phyloP scores from a whole-genome alignment of 2,113 vertebrate genomes.

The Paracanthobrama guichenoti region DNA sequence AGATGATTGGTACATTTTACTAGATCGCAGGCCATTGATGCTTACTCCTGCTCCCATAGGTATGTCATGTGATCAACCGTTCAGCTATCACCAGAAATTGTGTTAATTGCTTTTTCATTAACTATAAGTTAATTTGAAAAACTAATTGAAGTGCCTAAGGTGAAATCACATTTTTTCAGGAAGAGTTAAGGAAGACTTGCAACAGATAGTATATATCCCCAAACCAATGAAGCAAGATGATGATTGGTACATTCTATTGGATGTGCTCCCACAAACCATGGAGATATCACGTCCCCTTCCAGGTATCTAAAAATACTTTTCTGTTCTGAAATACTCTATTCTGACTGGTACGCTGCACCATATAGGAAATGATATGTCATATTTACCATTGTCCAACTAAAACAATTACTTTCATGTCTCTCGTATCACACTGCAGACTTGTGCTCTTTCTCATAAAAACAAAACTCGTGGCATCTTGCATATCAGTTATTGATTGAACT shows the following conservation, averaged over 20 bases:
- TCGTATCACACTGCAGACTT: neutral
- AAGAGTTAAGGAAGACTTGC: constrained; percentile 23
- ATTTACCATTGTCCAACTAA: neutral
- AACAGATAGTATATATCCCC: neutral
- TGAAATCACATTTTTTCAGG: neutral
- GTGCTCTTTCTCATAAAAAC: neutral
- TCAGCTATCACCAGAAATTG: neutral
- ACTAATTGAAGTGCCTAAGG: neutral
- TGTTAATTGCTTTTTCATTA: neutral
- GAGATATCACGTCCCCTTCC: neutral
- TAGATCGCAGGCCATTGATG: constrained; percentile 11
- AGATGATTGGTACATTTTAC: constrained; percentile 36
- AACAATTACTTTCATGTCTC: neutral
- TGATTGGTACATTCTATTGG: constrained; percentile 44
- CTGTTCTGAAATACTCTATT: neutral
- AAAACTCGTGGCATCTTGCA: no score
- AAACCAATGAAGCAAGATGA: constrained; percentile 36
- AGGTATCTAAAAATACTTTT: constrained; percentile 16
- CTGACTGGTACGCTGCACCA: neutral
- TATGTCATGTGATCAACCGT: constrained; percentile 28
- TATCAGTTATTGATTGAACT: neutral
- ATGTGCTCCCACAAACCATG: constrained; percentile 14
- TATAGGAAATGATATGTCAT: neutral
- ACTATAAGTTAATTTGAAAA: neutral
- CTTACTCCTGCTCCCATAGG: constrained; percentile 18